Conservation (phyloP, 2,797 vertebrate genomes). For the Emydoidea blandingii region DNA sequence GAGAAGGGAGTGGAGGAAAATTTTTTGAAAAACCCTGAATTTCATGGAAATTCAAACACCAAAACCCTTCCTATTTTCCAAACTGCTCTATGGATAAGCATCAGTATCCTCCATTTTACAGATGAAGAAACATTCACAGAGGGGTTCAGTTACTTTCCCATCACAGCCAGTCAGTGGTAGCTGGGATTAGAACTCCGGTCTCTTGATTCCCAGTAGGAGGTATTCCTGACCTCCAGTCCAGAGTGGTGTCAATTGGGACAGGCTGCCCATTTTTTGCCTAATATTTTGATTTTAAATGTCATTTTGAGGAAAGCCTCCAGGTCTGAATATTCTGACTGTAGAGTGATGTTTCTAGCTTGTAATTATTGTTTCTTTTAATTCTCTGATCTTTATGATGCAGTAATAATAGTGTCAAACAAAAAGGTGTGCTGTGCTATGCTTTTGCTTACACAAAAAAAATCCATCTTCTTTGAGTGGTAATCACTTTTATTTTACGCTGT, state of each 20-base stretch:
- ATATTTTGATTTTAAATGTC: neutral
- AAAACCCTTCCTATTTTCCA: neutral
- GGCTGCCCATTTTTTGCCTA: neutral
- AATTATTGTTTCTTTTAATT: slow-evolving; percentile 22
- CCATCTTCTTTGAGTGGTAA: neutral
- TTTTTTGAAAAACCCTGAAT: neutral
- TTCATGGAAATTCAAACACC: neutral
- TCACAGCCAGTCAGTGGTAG: neutral
- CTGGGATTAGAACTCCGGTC: neutral
- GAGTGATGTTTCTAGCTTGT: slow-evolving; percentile 7
- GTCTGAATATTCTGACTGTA: neutral
- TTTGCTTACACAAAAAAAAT: neutral
- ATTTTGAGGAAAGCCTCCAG: neutral
- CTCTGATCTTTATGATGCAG: neutral
- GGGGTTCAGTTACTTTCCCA: neutral
- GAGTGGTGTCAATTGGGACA: neutral
- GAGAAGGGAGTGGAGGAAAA: neutral
- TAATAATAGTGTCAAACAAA: neutral
- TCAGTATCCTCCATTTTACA: neutral
- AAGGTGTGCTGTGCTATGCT: neutral
- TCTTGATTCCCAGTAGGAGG: neutral
- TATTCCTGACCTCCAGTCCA: neutral
- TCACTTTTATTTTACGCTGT: neutral
- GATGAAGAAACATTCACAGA: neutral
- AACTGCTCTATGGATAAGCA: neutral